Conservation (phyloP, 2,888 invertebrate genomes). For the Caenorhabditis sinica region DNA sequence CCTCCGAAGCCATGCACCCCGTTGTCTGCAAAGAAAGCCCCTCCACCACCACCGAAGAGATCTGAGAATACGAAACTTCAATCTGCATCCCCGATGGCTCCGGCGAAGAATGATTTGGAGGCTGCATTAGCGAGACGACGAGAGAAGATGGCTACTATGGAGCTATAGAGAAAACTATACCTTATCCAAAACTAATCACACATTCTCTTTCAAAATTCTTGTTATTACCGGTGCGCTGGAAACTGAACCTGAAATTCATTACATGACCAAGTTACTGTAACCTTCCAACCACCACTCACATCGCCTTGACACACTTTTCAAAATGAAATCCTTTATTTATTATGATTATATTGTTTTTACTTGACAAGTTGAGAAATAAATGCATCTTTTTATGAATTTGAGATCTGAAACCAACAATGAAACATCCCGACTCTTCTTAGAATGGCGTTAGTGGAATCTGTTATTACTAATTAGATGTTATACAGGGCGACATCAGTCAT, state of each 20-base stretch:
- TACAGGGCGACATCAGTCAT: no score
- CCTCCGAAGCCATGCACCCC: slow-evolving; percentile 70
- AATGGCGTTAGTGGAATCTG: no score
- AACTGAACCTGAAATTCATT: slow-evolving; percentile 28
- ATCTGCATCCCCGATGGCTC: slow-evolving; percentile 33
- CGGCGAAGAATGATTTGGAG: slow-evolving; percentile 70
- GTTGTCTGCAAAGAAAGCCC: slow-evolving; percentile 45
- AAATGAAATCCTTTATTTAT: slow-evolving; percentile 38
- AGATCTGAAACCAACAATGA: neutral
- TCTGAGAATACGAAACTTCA: slow-evolving; percentile 77
- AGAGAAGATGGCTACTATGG: slow-evolving; percentile 65
- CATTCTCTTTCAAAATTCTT: slow-evolving; percentile 37
- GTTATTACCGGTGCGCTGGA: slow-evolving; percentile 60
- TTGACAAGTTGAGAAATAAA: slow-evolving; percentile 18
- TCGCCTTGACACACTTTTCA: slow-evolving; percentile 30
- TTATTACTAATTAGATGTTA: no score
- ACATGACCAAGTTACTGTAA: slow-evolving; percentile 37
- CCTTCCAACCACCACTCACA: slow-evolving; percentile 41
- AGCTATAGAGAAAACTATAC: slow-evolving; percentile 22
- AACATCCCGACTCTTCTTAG: no score
- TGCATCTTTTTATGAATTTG: neutral
- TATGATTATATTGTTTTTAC: slow-evolving; percentile 20
- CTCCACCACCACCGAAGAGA: slow-evolving; percentile 82
- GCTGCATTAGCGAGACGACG: slow-evolving; percentile 74
- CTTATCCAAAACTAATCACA: neutral